Percentiles rank a stretch among this genome's conserved stretches.
These are phyloP conservation scores for Batillaria attramentaria DNA, from an alignment of 1,140 invertebrate species.

Conservation along the genomic window DNA sequence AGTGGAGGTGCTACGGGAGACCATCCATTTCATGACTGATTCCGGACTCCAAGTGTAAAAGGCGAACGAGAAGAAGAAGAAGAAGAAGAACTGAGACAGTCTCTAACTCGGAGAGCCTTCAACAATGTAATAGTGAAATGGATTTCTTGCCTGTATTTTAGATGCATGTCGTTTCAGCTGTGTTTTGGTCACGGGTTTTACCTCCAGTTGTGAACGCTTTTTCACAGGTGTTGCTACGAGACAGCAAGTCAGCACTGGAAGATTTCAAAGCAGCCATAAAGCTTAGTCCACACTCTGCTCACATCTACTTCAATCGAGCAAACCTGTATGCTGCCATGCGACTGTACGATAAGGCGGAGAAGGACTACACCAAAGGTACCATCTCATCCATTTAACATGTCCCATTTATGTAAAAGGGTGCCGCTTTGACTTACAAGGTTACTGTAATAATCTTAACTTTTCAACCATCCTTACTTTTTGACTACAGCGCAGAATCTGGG, in stretches of 20 bases:
- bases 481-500: too few species aligned
- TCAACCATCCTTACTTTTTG: too few species aligned
- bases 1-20: too few species aligned
- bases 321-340: constrained; percentile 68
- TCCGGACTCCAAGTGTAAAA: too few species aligned
- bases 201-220: constrained; percentile 8
- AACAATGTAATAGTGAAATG: not conserved
- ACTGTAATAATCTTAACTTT: too few species aligned
- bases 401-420: too few species aligned
- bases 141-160: constrained; percentile 3
- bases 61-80: too few species aligned
- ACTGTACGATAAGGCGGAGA: constrained; percentile 65
- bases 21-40: too few species aligned
- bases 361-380: constrained; percentile 69
- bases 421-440: too few species aligned
- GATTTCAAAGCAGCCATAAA: constrained; percentile 68
- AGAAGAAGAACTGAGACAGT: too few species aligned
- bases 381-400: too few species aligned
- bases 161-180: not conserved
- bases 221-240: constrained; percentile 66
- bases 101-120: not conserved
- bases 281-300: constrained; percentile 67
- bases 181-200: not conserved
- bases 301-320: constrained; percentile 71
- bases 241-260: constrained; percentile 63